Conservation (phyloP, 2,797 vertebrate species). For the Uromys caudimaculatus region DNA sequence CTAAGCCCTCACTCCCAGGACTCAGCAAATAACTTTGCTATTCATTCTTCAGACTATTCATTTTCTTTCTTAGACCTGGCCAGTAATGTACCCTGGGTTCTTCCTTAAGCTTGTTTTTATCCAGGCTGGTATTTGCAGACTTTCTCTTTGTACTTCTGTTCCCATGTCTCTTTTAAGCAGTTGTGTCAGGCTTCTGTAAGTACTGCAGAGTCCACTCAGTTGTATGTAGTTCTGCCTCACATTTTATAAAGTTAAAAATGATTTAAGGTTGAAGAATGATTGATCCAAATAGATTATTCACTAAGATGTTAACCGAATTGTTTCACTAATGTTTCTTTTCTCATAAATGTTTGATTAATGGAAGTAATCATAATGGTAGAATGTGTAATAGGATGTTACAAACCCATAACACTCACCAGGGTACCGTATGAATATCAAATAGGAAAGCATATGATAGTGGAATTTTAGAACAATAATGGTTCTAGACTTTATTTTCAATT, state of each 20-base stretch:
- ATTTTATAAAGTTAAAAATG: constrained; percentile 49
- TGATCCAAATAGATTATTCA: constrained; percentile 38
- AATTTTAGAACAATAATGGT: constrained; percentile 42
- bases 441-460: background rate
- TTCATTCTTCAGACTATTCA: background rate
- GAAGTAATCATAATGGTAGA: background rate
- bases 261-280: constrained; percentile 26
- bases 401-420: background rate
- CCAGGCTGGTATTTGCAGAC: background rate
- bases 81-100: background rate
- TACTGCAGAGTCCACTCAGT: background rate
- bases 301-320: constrained; percentile 7
- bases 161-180: background rate
- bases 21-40: background rate
- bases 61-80: background rate
- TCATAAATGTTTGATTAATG: constrained; percentile 40
- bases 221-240: background rate
- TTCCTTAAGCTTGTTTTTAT: background rate
- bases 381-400: constrained; percentile 3
- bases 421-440: constrained; percentile 5
- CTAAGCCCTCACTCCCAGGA: background rate
- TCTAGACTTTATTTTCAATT: constrained; percentile 41
- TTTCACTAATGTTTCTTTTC: constrained; percentile 40
- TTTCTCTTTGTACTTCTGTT: background rate
- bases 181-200: background rate